These are phyloP conservation scores for Coracopsis vasa DNA, from an alignment of 2,113 vertebrate genomes.

Conservation along the genomic window DNA sequence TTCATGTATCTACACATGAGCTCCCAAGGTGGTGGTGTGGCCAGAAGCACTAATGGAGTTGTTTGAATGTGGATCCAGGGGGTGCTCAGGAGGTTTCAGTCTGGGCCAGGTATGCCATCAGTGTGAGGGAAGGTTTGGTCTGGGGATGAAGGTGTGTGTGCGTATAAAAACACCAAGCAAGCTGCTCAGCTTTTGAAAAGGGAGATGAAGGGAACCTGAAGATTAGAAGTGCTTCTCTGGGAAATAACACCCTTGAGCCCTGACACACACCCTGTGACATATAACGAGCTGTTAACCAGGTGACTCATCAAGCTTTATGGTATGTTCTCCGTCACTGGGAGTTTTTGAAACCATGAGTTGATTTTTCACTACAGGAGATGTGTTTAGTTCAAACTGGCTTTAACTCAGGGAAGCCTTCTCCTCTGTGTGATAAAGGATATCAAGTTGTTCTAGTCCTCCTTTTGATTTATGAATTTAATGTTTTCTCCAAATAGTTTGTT, in stretches of 20 bases:
- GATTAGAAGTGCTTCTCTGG: not conserved
- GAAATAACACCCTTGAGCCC: not conserved
- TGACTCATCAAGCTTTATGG: not conserved
- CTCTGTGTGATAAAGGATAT: not conserved
- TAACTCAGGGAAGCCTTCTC: not conserved
- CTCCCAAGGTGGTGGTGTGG: not conserved
- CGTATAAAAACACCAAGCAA: not conserved
- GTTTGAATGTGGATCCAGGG: not conserved
- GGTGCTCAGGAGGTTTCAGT: not conserved
- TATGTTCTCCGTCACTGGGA: not conserved
- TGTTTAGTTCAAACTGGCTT: not conserved
- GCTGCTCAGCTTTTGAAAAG: not conserved
- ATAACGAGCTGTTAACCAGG: not conserved
- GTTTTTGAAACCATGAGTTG: not conserved
- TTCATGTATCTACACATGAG: not conserved
- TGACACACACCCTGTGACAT: not conserved
- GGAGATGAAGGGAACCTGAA: not conserved
- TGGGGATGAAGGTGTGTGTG: accelerated
- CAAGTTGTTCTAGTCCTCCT: not conserved
- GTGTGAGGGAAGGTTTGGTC: not conserved
- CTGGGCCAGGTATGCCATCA: accelerated
- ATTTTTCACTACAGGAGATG: not conserved
- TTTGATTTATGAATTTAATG: not conserved
- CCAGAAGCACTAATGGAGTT: not conserved
- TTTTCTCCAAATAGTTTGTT: not conserved